Percentiles rank a stretch among this genome's conserved stretches.
phyloP scores from a whole-genome alignment of 2,888 invertebrate genomes.

The Ochropleura leucogaster region DNA sequence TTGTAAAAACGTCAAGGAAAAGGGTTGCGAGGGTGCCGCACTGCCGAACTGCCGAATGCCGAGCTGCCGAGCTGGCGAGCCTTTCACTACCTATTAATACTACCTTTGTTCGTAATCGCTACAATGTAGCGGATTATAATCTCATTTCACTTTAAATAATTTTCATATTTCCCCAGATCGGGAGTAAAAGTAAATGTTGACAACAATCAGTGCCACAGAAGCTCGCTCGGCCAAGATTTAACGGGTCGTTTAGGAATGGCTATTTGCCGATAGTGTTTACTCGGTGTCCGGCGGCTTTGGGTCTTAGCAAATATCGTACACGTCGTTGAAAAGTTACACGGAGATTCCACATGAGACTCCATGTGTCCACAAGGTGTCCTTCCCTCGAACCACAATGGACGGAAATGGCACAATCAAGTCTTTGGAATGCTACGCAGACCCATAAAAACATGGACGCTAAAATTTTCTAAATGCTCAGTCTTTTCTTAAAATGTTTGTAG shows the following conservation, averaged over 20 bases:
- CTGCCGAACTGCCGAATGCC: not conserved
- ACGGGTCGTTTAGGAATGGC: constrained; percentile 26
- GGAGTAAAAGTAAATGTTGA: constrained; percentile 21
- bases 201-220: constrained; percentile 10
- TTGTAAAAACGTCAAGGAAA: constrained; percentile 44
- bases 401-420: not conserved
- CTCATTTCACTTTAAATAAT: constrained; percentile 1
- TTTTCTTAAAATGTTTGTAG: not conserved
- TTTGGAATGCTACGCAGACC: not conserved
- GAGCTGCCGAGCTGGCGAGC: constrained; percentile 6
- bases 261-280: constrained; percentile 49
- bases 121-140: constrained; percentile 7
- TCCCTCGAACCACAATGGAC: not conserved
- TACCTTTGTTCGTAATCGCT: constrained; percentile 27
- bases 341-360: not conserved
- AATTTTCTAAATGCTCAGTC: not conserved
- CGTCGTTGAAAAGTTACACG: constrained; percentile 15
- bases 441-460: not conserved
- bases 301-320: constrained; percentile 20
- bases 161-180: not conserved
- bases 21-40: constrained; percentile 38
- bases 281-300: constrained; percentile 13
- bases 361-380: not conserved
- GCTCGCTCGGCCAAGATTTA: constrained; percentile 8
- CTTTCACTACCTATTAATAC: constrained; percentile 24